phyloP scores from a whole-genome alignment of 2,888 invertebrate species.

The Monoplex corrugatus region DNA sequence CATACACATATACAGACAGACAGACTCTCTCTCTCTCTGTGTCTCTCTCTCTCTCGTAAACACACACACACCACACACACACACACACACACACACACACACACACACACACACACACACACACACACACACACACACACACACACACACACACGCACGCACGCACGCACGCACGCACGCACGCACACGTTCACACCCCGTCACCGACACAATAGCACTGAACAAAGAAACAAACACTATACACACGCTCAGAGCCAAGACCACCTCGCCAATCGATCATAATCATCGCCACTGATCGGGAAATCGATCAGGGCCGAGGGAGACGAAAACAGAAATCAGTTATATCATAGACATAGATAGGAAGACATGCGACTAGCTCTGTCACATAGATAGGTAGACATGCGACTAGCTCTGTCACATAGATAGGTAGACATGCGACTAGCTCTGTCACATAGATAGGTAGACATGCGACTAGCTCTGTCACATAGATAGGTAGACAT shows the following conservation, averaged over 20 bases:
- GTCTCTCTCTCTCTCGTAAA: not conserved
- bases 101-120: slow-evolving; percentile 15
- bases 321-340: no score
- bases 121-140: slow-evolving; percentile 4
- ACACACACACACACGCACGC: not conserved
- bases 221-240: not conserved
- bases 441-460: no score
- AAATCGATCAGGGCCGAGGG: no score
- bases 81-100: not conserved
- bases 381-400: no score
- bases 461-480: no score
- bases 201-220: not conserved
- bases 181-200: not conserved
- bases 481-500: no score
- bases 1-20: not conserved
- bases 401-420: no score
- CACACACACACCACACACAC: slow-evolving; percentile 11
- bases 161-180: not conserved
- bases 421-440: no score
- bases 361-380: no score
- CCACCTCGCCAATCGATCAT: no score
- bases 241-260: slow-evolving; percentile 7
- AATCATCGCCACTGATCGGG: no score
- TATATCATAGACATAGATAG: no score
- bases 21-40: not conserved